A percentile compares a stretch with the other conserved stretches of the same genome.
phyloP scores from a whole-genome alignment of 2,113 vertebrate genomes.

The Semnornis frantzii region DNA sequence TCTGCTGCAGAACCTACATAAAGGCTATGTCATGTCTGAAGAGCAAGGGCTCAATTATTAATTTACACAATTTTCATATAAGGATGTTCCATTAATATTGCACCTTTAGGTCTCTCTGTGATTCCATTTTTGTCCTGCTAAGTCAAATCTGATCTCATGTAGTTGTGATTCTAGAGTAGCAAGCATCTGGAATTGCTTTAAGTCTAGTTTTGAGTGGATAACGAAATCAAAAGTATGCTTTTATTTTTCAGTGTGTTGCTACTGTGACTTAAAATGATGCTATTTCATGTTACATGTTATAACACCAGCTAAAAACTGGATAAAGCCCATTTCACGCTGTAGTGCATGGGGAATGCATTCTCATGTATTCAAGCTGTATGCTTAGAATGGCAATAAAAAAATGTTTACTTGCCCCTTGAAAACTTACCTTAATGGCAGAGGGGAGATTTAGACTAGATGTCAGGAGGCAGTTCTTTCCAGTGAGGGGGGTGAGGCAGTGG shows the following conservation, averaged over 20 bases:
- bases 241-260: neutral
- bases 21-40: neutral
- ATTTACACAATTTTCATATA: neutral
- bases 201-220: neutral
- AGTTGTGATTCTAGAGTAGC: neutral
- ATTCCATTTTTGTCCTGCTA: neutral
- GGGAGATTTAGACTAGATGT: too few relatives aligned
- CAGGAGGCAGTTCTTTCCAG: too few relatives aligned
- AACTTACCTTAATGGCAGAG: neutral
- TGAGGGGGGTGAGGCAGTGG: too few relatives aligned
- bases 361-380: neutral
- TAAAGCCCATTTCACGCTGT: accelerated
- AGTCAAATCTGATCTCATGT: neutral
- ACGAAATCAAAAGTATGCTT: neutral
- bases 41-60: neutral
- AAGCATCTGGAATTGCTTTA: neutral
- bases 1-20: neutral
- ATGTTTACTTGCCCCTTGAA: neutral
- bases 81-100: neutral
- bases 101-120: neutral
- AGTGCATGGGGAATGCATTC: neutral
- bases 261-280: neutral
- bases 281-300: neutral
- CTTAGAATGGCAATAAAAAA: neutral
- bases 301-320: neutral